Percentiles rank a stretch among this genome's conserved stretches.
These are phyloP conservation scores for Scaptomyza polygonia DNA, from an alignment of 2,888 invertebrate species.

Conservation along the genomic window DNA sequence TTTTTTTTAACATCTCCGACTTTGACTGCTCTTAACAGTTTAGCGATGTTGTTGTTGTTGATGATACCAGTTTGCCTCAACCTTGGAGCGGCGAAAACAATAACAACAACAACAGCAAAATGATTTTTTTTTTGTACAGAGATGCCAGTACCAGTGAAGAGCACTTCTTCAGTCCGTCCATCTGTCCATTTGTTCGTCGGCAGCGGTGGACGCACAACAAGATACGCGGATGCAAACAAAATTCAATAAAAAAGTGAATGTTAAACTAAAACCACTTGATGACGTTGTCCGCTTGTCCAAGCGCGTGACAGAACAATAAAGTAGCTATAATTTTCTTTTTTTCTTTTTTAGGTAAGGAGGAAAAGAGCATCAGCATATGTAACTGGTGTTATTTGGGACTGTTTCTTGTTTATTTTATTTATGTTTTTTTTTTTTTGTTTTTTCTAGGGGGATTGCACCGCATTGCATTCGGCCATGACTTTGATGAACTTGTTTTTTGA, in stretches of 20 bases:
- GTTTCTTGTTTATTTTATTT: conserved; percentile 3
- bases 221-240: conserved; percentile 70
- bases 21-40: conserved; percentile 49
- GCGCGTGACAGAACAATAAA: conserved; percentile 75
- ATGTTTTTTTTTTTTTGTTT: neutral
- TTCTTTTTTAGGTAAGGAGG: neutral
- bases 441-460: conserved; percentile 9
- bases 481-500: conserved; percentile 31
- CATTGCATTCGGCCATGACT: conserved; percentile 33
- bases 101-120: conserved; percentile 43
- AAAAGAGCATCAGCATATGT: conserved; percentile 27
- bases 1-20: conserved; percentile 5
- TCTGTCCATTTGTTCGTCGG: conserved; percentile 20
- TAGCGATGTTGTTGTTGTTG: conserved; percentile 50
- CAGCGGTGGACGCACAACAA: conserved; percentile 39
- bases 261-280: conserved; percentile 63
- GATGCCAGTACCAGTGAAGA: conserved; percentile 52
- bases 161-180: conserved; percentile 61
- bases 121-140: conserved; percentile 7
- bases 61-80: conserved; percentile 75
- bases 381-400: conserved; percentile 54
- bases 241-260: conserved; percentile 65
- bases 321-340: conserved; percentile 16
- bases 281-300: conserved; percentile 59
- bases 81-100: conserved; percentile 63